phyloP scores from a whole-genome alignment of 2,888 invertebrate genomes.

The Synanthedon tipuliformis region DNA sequence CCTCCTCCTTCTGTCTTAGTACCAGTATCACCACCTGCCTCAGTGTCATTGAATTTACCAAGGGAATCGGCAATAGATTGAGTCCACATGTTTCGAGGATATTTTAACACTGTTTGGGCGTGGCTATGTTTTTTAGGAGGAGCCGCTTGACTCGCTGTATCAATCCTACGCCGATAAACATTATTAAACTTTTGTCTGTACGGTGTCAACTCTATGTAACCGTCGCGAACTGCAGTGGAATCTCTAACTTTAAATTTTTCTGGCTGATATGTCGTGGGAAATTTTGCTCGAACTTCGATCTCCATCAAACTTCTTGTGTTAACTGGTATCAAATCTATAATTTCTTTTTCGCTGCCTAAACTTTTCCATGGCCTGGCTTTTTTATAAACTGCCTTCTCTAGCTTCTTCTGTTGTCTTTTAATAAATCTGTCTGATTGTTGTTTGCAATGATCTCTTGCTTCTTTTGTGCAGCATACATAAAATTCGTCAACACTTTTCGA shows the following conservation, averaged over 20 bases:
- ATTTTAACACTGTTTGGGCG: slow-evolving; percentile 77
- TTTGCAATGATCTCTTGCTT: slow-evolving; percentile 66
- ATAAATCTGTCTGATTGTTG: slow-evolving; percentile 64
- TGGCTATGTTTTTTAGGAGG: slow-evolving; percentile 49
- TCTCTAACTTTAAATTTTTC: slow-evolving; percentile 65
- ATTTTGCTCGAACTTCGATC: slow-evolving; percentile 75
- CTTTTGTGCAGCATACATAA: slow-evolving; percentile 73
- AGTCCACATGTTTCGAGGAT: slow-evolving; percentile 77
- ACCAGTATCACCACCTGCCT: slow-evolving; percentile 38
- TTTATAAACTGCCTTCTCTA: slow-evolving; percentile 70
- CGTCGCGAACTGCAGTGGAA: slow-evolving; percentile 73
- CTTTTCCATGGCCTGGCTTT: slow-evolving; percentile 69
- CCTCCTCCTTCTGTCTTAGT: slow-evolving; percentile 9
- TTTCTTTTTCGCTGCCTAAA: slow-evolving; percentile 75
- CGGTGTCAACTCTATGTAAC: slow-evolving; percentile 75
- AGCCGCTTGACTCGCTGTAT: slow-evolving; percentile 70
- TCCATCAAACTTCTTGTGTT: slow-evolving; percentile 72
- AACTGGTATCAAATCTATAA: slow-evolving; percentile 63
- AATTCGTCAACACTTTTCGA: slow-evolving; percentile 75
- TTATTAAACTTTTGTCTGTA: slow-evolving; percentile 68
- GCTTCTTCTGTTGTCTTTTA: slow-evolving; percentile 67
- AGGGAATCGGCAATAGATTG: slow-evolving; percentile 68
- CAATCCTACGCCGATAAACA: slow-evolving; percentile 68
- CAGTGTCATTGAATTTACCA: slow-evolving; percentile 22
- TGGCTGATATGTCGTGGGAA: slow-evolving; percentile 60